Evolutionary conservation across 2,797 vertebrate genomes (phyloP), one percentile per base, ranked within the genome.

Genomic region (Centropyge bicolor): DNA sequence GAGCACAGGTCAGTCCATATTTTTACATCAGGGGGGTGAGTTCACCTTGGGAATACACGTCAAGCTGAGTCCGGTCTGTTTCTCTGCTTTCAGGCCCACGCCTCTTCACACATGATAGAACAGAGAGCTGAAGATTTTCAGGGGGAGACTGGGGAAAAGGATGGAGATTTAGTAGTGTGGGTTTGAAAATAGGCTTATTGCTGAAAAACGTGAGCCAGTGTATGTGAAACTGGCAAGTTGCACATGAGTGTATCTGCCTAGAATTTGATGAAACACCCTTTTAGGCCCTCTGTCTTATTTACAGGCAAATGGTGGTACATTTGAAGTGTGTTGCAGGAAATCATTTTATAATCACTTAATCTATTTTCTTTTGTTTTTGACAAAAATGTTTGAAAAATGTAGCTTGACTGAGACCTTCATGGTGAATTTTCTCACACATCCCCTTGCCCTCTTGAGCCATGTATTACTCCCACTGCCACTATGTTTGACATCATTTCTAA

Each of bases 31-130:
- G 67, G 64, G 54, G 67, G 76, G 84, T 65, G 73, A 84, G 78
- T 74, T 80, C 86, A 87, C 85, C 87, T 78, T 70, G 89, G 89
- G 90, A 92, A 86, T 92, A 88, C 89, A 84, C 36, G 68, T 91
- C 90, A 91, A 88, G 80, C 88, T 74, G 85, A 90, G 88, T 88
- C 82, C 79, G 78, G 81, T 73, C 77, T 85, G 83, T 78, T 86
- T 73, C 49, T 83, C 14, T 86, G 77, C 76, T 86, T 82, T 90
- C 71, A 87, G 72, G 74, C 65, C 48, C 75, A 70, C 45, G 80
- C 76, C 75, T 88, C 65, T 89, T 90, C 83, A 90, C 86, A 87
- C 92, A 92, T 92, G 87, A 90, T 24, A 9, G 85, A 85, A 45
- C 88, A 86, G n/a, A 80, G 56, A 84, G 79, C 73, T 56, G 76